phyloP scores from a whole-genome alignment of 2,888 invertebrate species.

The Harmothoe impar region DNA sequence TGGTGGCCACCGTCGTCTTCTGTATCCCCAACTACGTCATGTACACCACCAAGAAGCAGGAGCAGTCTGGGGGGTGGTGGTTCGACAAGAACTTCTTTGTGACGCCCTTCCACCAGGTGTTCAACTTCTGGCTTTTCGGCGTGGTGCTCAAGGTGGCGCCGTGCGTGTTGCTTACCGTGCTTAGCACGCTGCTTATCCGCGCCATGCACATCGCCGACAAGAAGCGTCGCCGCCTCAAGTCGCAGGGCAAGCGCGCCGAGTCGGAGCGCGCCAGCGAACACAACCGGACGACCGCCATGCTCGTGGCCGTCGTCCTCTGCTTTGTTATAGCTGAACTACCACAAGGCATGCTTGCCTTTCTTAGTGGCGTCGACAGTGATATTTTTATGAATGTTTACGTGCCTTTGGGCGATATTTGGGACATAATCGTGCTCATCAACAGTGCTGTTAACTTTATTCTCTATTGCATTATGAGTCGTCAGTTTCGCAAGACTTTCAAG shows the following conservation, averaged over 20 bases:
- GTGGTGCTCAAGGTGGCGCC: conserved; percentile 96
- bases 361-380: conserved; percentile 84
- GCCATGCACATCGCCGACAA: conserved; percentile 81
- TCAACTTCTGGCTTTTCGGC: conserved; percentile 95
- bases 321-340: conserved; percentile 96
- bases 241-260: conserved; percentile 78
- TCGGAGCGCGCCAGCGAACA: conserved; percentile 84
- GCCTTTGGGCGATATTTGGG: conserved; percentile 90
- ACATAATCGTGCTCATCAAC: conserved; percentile 94
- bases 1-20: conserved; percentile 77
- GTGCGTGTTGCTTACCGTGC: conserved; percentile 91
- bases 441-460: conserved; percentile 96
- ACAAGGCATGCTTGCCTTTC: conserved; percentile 89
- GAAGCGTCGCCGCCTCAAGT: conserved; percentile 78
- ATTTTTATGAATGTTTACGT: conserved; percentile 87
- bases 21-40: conserved; percentile 82
- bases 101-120: conserved; percentile 80
- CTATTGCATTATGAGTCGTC: conserved; percentile 96
- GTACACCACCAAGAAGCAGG: conserved; percentile 69
- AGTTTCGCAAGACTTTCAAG: conserved; percentile 88
- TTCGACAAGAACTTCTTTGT: conserved; percentile 75
- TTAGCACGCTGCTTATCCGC: conserved; percentile 82
- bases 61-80: conserved; percentile 74
- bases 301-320: conserved; percentile 92
- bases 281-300: conserved; percentile 92